A percentile compares a stretch with the other conserved stretches of the same genome.
phyloP scores from a whole-genome alignment of 2,888 invertebrate species.

The Amiota mariae region DNA sequence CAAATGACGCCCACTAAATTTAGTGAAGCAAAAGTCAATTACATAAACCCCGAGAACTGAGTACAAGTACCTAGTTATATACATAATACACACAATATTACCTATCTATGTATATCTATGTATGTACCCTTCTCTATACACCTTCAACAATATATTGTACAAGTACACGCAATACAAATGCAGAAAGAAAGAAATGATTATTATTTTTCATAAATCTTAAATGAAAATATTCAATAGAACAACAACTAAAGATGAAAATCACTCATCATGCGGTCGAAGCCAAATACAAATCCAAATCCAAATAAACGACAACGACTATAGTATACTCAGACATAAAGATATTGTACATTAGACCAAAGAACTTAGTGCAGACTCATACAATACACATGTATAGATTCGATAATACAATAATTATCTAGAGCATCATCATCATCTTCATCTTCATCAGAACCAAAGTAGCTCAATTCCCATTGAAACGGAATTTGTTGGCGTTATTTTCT shows the following conservation, averaged over 20 bases:
- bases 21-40: slow-evolving; percentile 12
- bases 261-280: slow-evolving; percentile 15
- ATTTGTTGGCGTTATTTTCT: not conserved
- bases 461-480: slow-evolving; percentile 9
- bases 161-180: not conserved
- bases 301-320: not conserved
- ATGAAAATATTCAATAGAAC: slow-evolving; percentile 33
- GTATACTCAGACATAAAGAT: not conserved
- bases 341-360: not conserved
- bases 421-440: not conserved
- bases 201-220: slow-evolving; percentile 36
- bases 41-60: not conserved
- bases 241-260: slow-evolving; percentile 20
- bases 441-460: slow-evolving; percentile 7
- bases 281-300: not conserved
- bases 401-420: slow-evolving; percentile 16
- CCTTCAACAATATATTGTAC: too few species aligned
- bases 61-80: too few species aligned
- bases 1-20: slow-evolving; percentile 32
- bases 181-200: slow-evolving; percentile 27
- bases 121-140: too few species aligned
- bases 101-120: too few species aligned
- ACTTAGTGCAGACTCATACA: not conserved
- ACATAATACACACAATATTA: too few species aligned
- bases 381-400: not conserved